These are phyloP conservation scores for Corynorhinus townsendii DNA, from an alignment of 2,113 vertebrate genomes.

Conservation along the genomic window DNA sequence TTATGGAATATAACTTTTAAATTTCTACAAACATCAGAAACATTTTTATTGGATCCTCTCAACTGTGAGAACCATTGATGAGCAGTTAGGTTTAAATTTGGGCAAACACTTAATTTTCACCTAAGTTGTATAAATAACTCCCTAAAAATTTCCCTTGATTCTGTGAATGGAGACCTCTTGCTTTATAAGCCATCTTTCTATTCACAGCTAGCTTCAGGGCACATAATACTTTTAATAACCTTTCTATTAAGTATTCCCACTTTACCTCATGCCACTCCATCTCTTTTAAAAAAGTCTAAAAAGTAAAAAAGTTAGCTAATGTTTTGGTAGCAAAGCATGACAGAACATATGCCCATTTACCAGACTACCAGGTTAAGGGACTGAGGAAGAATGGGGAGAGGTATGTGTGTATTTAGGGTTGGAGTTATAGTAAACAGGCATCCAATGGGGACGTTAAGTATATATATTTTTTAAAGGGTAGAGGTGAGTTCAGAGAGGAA, in stretches of 20 bases:
- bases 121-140: neutral
- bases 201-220: neutral
- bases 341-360: neutral
- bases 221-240: neutral
- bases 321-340: neutral
- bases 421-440: neutral
- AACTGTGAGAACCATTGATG: neutral
- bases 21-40: neutral
- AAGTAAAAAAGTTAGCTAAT: neutral
- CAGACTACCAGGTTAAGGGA: neutral
- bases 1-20: neutral
- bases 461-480: neutral
- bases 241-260: neutral
- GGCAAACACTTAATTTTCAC: slow-evolving; percentile 21
- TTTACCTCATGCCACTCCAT: neutral
- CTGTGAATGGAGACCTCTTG: slow-evolving; percentile 3
- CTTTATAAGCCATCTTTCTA: neutral
- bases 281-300: neutral
- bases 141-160: neutral
- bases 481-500: neutral
- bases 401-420: neutral
- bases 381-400: neutral
- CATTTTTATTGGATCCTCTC: neutral
- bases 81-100: slow-evolving; percentile 30
- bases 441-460: neutral